Base-by-base conservation (phyloP, 2,888 invertebrate genomes). In the Dione vanillae region DNA sequence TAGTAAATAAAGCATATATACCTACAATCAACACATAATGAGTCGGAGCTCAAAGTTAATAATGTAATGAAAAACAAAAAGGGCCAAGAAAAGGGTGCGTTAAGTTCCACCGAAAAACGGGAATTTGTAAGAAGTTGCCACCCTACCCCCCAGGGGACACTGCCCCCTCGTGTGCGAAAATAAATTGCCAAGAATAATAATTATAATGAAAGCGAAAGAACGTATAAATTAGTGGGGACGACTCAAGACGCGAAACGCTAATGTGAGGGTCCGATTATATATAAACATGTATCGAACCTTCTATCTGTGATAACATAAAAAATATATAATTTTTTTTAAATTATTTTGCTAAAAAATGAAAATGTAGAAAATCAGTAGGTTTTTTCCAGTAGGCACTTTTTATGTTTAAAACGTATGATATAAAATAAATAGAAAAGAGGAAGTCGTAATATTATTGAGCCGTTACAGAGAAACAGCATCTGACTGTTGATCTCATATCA, bases 151-250 rank as follows among this genome's bases (percentile, higher is more conserved):
- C 67, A 72, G 78, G 82, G 86, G 85, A 81, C 83, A 85, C 82
- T 85, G 86, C 90, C 91, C 91, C 92, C 91, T 86, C 92, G 93
- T 92, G 92, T 92, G 93, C 92, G 92, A 92, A 93, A 92, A 93
- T 93, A 93, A 93, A 93, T 93, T 93, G 92, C 92, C 91, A 92
- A 92, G 93, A 93, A 93, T 93, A 92, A 93, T 93, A 93, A 93
- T 93, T 93, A 93, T 93, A 93, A 93, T 92, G 92, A 93, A 93
- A 92, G 92, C 91, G 92, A 93, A 93, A 93, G 92, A 92, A 92
- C 92, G 92, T 91, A 93, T 93, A 93, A 93, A 93, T 93, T 93
- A 92, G 91, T 92, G 90, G 92, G 92, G 92, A 92, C 91, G 91
- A 85, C 83, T 85, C 83, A 84, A 88, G 90, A 85, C 84, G 85